phyloP scores from a whole-genome alignment of 1,140 invertebrate genomes.

The Cephus cinctus region DNA sequence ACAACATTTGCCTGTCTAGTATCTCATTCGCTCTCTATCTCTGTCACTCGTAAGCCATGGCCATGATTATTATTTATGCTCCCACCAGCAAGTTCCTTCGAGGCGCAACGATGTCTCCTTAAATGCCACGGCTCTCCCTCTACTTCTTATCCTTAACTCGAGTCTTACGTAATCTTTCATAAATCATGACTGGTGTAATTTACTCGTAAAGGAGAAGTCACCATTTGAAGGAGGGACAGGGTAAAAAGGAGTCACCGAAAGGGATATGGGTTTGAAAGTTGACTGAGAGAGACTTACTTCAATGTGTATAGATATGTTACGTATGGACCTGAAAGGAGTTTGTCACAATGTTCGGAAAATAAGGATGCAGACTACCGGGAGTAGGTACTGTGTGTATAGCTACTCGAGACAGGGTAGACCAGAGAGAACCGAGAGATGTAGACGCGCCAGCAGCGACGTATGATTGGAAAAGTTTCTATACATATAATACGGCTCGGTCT shows the following conservation, averaged over 20 bases:
- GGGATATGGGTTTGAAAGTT: too few relatives aligned
- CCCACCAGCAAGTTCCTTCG: not conserved
- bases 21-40: not conserved
- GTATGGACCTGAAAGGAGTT: too few relatives aligned
- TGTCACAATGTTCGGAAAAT: too few relatives aligned
- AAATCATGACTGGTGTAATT: constrained; percentile 30
- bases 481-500: constrained; percentile 9
- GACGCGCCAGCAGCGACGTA: constrained; percentile 2
- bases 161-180: constrained; percentile 12
- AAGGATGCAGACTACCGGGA: too few relatives aligned
- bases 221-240: too few relatives aligned
- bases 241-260: too few relatives aligned
- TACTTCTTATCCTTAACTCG: too few relatives aligned
- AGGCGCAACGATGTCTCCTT: too few relatives aligned
- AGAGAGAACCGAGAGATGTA: not conserved
- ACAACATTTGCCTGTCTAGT: not conserved
- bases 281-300: too few relatives aligned
- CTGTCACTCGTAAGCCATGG: constrained; percentile 10
- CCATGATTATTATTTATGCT: constrained; percentile 31
- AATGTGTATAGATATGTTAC: too few relatives aligned
- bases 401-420: not conserved
- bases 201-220: too few relatives aligned
- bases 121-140: constrained; percentile 4
- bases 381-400: not conserved
- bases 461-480: constrained; percentile 18